These are phyloP conservation scores for Drosophila picticornis DNA, from an alignment of 2,888 invertebrate genomes.

Conservation along the genomic window DNA sequence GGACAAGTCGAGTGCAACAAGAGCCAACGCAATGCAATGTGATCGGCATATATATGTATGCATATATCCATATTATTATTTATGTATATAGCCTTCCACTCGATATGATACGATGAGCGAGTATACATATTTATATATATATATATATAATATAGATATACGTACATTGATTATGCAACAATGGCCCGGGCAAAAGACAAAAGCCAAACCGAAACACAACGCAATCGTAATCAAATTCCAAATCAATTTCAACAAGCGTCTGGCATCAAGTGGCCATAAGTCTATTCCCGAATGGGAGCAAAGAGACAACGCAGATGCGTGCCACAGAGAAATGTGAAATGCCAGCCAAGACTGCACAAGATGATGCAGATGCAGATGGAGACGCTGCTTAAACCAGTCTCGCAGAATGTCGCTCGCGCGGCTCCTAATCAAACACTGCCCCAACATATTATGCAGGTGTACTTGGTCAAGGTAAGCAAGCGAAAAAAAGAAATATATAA, in stretches of 20 bases:
- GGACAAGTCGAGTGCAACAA: constrained; percentile 55
- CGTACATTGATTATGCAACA: constrained; percentile 57
- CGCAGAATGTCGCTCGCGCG: constrained; percentile 30
- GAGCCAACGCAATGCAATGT: constrained; percentile 43
- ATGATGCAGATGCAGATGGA: neutral
- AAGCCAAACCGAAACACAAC: constrained; percentile 39
- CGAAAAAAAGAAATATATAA: constrained; percentile 9
- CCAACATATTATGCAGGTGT: constrained; percentile 46
- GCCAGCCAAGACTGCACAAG: neutral
- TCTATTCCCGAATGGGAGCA: constrained; percentile 37
- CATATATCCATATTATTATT: neutral
- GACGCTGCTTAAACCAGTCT: constrained; percentile 33
- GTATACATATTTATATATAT: neutral
- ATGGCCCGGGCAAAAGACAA: constrained; percentile 52
- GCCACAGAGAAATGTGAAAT: constrained; percentile 23
- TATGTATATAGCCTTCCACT: constrained; percentile 13
- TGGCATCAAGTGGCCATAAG: constrained; percentile 33
- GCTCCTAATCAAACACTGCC: neutral
- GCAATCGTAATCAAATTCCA: constrained; percentile 59
- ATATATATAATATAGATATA: too few relatives aligned
- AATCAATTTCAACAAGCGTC: constrained; percentile 43
- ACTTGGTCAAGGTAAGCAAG: constrained; percentile 72
- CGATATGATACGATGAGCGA: constrained; percentile 20
- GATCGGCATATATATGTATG: constrained; percentile 32
- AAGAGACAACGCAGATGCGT: constrained; percentile 4